Evolutionary conservation across 1,140 invertebrate species (phyloP).

Genomic region (Agraylea sexmaculata): DNA sequence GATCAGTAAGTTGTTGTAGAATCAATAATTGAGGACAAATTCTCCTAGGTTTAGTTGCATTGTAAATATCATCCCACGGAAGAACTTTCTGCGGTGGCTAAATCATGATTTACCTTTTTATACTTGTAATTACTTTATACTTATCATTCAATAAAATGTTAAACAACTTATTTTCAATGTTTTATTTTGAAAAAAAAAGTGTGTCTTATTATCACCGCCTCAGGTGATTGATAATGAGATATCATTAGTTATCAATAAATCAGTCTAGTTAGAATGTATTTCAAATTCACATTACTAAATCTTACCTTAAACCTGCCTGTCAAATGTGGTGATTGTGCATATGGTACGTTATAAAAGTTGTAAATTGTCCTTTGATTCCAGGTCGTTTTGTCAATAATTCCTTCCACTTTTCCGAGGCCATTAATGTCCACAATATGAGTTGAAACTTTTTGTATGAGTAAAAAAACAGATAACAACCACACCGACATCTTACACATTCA

Average conservation of each 20-base stretch:
- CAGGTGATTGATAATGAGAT: not conserved
- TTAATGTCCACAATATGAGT: constrained; percentile 27
- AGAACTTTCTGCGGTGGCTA: constrained; percentile 2
- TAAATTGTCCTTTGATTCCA: constrained; percentile 27
- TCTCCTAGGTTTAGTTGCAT: constrained; percentile 3
- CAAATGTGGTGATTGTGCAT: constrained; percentile 28
- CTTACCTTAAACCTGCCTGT: constrained; percentile 27
- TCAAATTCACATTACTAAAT: not conserved
- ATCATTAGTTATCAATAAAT: not conserved
- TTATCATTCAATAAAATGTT: too few species aligned
- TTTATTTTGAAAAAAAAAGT: not conserved
- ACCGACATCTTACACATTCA: too few species aligned
- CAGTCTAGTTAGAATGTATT: not conserved
- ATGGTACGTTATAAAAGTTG: constrained; percentile 29
- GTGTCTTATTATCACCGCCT: not conserved
- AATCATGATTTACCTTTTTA: too few species aligned
- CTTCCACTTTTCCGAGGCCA: constrained; percentile 26
- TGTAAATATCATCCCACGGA: constrained; percentile 8
- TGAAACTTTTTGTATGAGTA: too few species aligned
- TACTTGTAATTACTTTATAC: too few species aligned
- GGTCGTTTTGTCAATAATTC: constrained; percentile 24
- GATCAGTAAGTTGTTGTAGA: not conserved
- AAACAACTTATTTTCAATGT: constrained; percentile 1
- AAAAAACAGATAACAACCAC: too few species aligned
- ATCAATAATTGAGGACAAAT: constrained; percentile 7